A percentile compares a stretch with the other conserved stretches of the same genome.
These are phyloP conservation scores for Nymphicus hollandicus DNA, from an alignment of 2,113 vertebrate species.

Conservation along the genomic window DNA sequence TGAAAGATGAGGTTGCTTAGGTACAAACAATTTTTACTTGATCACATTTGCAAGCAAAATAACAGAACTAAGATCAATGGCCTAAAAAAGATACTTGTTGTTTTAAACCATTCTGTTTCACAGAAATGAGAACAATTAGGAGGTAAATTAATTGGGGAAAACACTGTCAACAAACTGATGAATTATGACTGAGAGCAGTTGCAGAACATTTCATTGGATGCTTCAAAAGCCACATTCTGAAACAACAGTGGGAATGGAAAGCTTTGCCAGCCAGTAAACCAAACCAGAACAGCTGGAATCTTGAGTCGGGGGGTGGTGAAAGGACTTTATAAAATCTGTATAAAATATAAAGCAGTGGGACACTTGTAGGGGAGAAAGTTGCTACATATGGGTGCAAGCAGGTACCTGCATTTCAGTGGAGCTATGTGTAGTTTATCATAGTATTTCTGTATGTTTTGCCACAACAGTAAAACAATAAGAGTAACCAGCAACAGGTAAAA, in stretches of 20 bases:
- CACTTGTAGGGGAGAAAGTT: background rate
- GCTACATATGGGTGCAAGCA: background rate
- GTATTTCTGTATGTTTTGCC: background rate
- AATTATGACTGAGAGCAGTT: background rate
- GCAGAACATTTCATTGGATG: background rate
- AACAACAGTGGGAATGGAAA: background rate
- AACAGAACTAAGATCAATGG: background rate
- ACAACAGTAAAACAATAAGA: background rate
- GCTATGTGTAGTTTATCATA: background rate
- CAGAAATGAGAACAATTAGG: constrained; percentile 6
- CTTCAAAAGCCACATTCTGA: background rate
- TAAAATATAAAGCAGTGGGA: background rate
- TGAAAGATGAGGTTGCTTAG: background rate
- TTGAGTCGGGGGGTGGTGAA: background rate
- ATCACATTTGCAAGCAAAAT: background rate
- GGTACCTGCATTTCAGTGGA: background rate
- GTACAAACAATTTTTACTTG: background rate
- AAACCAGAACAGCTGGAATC: background rate
- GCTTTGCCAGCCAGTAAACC: background rate
- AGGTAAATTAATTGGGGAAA: background rate
- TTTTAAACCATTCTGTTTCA: constrained; percentile 15
- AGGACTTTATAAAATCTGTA: background rate
- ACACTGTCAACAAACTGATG: background rate
- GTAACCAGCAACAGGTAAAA: background rate
- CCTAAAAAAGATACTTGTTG: background rate